Base-by-base conservation (phyloP, 1,140 invertebrate species). In the Brachionus rubens region DNA sequence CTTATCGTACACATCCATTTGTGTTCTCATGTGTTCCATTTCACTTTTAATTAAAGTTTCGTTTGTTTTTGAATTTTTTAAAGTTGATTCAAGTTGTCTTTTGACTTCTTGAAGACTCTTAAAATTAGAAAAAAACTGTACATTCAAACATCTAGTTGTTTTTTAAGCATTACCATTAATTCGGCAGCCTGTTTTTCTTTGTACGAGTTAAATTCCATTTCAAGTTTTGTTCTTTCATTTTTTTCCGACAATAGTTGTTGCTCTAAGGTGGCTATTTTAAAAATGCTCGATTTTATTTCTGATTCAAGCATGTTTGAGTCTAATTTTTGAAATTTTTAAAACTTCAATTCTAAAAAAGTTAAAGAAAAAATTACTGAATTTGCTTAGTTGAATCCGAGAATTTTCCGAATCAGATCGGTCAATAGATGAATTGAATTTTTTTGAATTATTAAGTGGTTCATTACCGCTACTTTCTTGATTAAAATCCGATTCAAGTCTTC, bases 1-100 rank as follows among this genome's bases (percentile, higher is more conserved):
- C 26, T 50, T 54, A 10, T 72, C 68, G 41, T 72, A 48, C 30
- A 36, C 33, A 14, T 72, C 68, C 46, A 72, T 72, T 48, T 54
- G 28, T 19, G 12, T 33, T 6, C 68, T 50, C 36, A 72, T 40
- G 12, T 72, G 68, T 21, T 72, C 68, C 68, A 72, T 50, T 50
- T 72, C 68, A 41, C 68, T 72, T 36, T 33, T 50, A 21, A 72
- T 48, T 9, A 72, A 41, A 14, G 48, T 48, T 26, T 72, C 68
- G 41, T 72, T 72, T 21, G 68, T 72, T 72, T 72, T 72, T 3
- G 68, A 48, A 54, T 52, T 72, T 50, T 5, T 48, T 24, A 72
- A 50, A 33, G 68, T 50, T 24, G 7, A 41, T 21, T 72, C 68
- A 0, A 72, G 9, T 30, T 50, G 36, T 21, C 40, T 21, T 54